Evolutionary conservation across 1,140 invertebrate species (phyloP).

Genomic region (Trichonephila clavata): DNA sequence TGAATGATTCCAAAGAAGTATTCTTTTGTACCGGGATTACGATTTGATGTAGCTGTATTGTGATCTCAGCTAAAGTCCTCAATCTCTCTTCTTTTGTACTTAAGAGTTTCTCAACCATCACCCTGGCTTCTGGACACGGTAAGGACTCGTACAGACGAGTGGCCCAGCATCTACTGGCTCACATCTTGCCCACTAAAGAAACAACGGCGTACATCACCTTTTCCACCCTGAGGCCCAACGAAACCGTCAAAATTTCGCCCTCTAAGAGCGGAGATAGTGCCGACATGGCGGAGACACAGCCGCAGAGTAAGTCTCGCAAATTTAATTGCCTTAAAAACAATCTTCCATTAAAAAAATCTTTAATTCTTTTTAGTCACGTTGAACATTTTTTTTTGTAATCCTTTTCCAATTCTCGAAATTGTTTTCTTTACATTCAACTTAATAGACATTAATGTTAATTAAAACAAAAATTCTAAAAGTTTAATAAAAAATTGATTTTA

Average conservation of each 20-base stretch:
- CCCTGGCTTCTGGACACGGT: slow-evolving; percentile 62
- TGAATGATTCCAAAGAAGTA: neutral
- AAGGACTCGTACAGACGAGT: slow-evolving; percentile 58
- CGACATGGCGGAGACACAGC: slow-evolving; percentile 82
- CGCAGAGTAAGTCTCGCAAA: slow-evolving; percentile 83
- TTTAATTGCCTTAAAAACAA: no score
- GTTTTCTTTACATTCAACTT: no score
- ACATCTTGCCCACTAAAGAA: slow-evolving; percentile 64
- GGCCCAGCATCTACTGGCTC: slow-evolving; percentile 69
- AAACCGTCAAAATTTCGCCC: slow-evolving; percentile 84
- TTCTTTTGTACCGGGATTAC: neutral
- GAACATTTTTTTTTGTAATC: no score
- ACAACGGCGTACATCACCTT: slow-evolving; percentile 66
- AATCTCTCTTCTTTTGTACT: neutral
- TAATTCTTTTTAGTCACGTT: no score
- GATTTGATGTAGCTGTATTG: neutral
- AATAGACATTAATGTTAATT: no score
- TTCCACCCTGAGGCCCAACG: slow-evolving; percentile 74
- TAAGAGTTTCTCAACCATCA: neutral
- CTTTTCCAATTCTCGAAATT: no score
- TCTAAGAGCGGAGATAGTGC: slow-evolving; percentile 82
- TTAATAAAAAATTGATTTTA: no score
- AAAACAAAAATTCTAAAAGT: no score
- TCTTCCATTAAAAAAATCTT: no score
- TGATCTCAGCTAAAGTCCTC: neutral